Base-by-base conservation (phyloP, 2,797 vertebrate genomes). In the Syndactyla subalaris region DNA sequence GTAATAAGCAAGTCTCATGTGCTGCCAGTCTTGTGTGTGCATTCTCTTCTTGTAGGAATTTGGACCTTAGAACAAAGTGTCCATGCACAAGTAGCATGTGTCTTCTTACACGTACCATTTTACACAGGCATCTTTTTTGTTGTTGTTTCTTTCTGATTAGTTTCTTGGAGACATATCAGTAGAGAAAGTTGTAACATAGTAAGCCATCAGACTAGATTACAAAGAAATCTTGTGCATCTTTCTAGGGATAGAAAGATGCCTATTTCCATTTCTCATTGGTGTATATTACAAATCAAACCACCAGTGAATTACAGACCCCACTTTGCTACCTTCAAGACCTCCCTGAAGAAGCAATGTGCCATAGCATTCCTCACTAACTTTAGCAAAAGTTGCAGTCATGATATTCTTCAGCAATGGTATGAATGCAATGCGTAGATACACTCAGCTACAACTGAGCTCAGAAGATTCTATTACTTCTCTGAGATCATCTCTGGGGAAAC, bases 11-110 rank as follows among this genome's bases (percentile, higher is more conserved):
- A 6, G 4, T 51, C 29, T 38, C 36, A 14, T 19, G 4, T 21
- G 43, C 39, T 73, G 36, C 43, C 23, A 59, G 36, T 32, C 34
- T 20, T 62, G n/a, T 0, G 0, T 22, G 29, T 55, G 16, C 6
- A 22, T 77, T 88, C n/a, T 67, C 27, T 61, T 38, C 21, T 18
- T 29, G 7, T 5, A 27, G 32, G 20, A 78, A 77, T 83, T 2
- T 79, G 24, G 30, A 57, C 54, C 39, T 80, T 39, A 57, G n/a
- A 62, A 61, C 7, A 49, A 75, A 73, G 9, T 26, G 36, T 41
- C 36, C 10, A 22, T 29, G n/a, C 9, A 62, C 20, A 85, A 79
- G 65, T 12, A 19, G 43, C 22, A 19, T 6, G 2, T 24, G 41
- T 49, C 39, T 73, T 51, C 43, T 77, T 61, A 30, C 4, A 46